Base-by-base conservation (phyloP, 2,888 invertebrate species). In the Atethmia centrago region DNA sequence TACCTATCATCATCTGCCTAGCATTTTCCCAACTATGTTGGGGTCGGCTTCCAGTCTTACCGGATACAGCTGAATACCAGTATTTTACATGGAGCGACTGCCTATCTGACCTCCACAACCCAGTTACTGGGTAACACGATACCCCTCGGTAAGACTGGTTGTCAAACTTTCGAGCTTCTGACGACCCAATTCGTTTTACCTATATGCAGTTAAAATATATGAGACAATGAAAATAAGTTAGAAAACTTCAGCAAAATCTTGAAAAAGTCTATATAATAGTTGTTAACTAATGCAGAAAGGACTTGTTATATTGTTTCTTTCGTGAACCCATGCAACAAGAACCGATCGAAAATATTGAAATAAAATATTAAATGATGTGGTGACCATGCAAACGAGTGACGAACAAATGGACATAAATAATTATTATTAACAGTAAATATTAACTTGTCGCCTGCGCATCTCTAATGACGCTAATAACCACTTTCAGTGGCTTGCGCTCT, bases 381-480 rank as follows among this genome's bases (percentile, higher is more conserved):
- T 68, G 80, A 59, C 73, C 70, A 77, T 71, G 63, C 67, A 80
- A 72, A 65, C 69, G 61, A 75, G 45, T 68, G 65, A 77, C 65
- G 77, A 86, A 85, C 85, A 85, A 85, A 87, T 80, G 87, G 66
- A 85, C 76, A 84, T 87, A 87, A 87, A 85, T 84, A 77, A 84
- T 86, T 78, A 86, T 85, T 86, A 86, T 85, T 84, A 76, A 67
- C 73, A 75, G 79, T 80, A 77, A 84, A 86, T 78, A 80, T 86
- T 83, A 77, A 73, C 62, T 67, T 69, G 71, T 79, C 72, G 68
- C 84, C 77, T 74, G 84, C 73, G 72, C 79, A 82, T 77, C 84
- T 69, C 71, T 80, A 80, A 82, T 82, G 71, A 69, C 72, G 71
- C 84, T 78, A 79, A 79, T 80, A 74, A 77, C 79, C 59, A 80